These are phyloP conservation scores for Ricordea florida DNA, from an alignment of 92 coral and sea anemone species.

Conservation along the genomic window DNA sequence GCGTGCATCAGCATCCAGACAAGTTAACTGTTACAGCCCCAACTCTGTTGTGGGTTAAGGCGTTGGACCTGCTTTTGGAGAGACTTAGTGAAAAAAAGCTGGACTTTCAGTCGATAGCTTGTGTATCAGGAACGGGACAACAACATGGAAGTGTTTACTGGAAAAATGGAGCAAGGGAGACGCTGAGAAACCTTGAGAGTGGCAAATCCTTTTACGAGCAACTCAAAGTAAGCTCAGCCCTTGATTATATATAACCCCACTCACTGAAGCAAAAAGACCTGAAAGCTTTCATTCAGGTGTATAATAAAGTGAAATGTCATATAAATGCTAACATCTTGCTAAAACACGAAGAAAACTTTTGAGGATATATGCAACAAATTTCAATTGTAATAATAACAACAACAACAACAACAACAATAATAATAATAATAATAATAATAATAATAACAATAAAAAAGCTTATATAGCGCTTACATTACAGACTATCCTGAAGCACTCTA, in stretches of 20 bases:
- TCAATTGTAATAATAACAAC: too few species aligned
- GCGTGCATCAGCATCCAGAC: conserved; percentile 81
- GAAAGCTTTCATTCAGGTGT: not conserved
- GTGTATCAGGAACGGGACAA: conserved; percentile 97
- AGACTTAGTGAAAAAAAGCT: conserved; percentile 73
- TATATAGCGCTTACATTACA: too few species aligned
- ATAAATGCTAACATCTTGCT: too few species aligned
- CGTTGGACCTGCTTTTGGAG: conserved; percentile 82
- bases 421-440: too few species aligned
- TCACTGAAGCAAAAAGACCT: not conserved
- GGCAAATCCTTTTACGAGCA: conserved; percentile 74
- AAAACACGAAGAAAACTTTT: too few species aligned
- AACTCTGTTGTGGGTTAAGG: conserved; percentile 86
- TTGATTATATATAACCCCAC: not conserved
- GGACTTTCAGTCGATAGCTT: conserved; percentile 75
- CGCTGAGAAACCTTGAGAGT: conserved; percentile 58
- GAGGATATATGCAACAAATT: too few species aligned
- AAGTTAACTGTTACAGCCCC: conserved; percentile 89
- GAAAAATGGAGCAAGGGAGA: conserved; percentile 76
- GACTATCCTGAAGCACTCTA: too few species aligned
- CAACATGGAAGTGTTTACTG: conserved; percentile 99
- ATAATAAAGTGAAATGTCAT: too few species aligned
- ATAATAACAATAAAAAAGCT: too few species aligned
- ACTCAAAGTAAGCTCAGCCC: conserved; percentile 73
- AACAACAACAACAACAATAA: too few species aligned